Evolutionary conservation across 2,888 invertebrate species (phyloP), one percentile per base, ranked within the genome.

Genomic region (Melinaea marsaeus): DNA sequence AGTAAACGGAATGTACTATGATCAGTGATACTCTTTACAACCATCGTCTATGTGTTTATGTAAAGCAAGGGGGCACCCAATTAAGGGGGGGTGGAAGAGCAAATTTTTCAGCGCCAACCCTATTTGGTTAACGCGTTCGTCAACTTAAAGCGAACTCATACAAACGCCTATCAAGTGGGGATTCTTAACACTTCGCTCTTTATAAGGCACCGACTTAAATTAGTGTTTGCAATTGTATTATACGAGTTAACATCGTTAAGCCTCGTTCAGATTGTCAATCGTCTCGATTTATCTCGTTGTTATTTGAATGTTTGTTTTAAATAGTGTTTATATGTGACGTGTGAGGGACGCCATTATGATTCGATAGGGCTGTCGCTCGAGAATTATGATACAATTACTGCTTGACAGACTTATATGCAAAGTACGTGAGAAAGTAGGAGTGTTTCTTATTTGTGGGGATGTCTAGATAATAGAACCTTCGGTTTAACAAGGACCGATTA

Each of bases 91-190:
- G 85, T 85, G 86, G 84, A 84, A 84, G 9, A 88, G 88, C 85
- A 86, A 89, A 89, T 89, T 89, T 89, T 89, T 89, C 88, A 88
- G 84, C 74, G 79, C 78, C 83, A 81, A 79, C 89, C 90, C 88
- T 90, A 90, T 88, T 88, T 84, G 89, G 89, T 76, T 78, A 80
- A 79, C 79, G 78, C 76, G 79, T 84, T 85, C 88, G 87, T 89
- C 90, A 90, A 71, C 77, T 79, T 83, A 81, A 78, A 76, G 73
- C 75, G 76, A 75, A 77, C 77, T 89, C 86, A 91, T 91, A 91
- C 90, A 91, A 89, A 88, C 81, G 91, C 90, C 91, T 76, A 90
- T 91, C 91, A 90, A 85, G 79, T 75, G 77, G 74, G 82, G 83
- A 85, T 85, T 88, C 89, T 88, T 85, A 87, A 81, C 89, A 84